Percentiles rank a stretch among this genome's conserved stretches.
phyloP scores from a whole-genome alignment of 1,140 invertebrate genomes.

The Drosophila kanapiae region DNA sequence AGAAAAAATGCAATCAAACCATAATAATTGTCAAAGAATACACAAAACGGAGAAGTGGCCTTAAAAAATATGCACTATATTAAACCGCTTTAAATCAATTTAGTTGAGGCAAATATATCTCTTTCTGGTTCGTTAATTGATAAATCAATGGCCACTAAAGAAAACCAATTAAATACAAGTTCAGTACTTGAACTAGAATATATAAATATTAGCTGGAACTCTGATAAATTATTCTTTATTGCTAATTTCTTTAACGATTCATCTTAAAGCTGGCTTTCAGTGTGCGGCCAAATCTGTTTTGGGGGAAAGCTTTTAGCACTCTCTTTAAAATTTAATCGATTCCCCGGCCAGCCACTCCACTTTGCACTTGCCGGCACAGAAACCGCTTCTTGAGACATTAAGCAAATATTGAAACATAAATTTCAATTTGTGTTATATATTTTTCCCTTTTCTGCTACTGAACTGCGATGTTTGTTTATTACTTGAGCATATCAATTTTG shows the following conservation, averaged over 20 bases:
- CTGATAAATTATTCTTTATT: too few relatives aligned
- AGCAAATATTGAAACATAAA: slow-evolving; percentile 46
- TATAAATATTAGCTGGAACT: background rate
- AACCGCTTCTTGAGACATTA: slow-evolving; percentile 33
- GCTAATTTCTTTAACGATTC: background rate
- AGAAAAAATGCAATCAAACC: slow-evolving; percentile 3
- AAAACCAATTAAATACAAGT: background rate
- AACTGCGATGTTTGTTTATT: slow-evolving; percentile 34
- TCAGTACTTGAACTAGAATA: too few relatives aligned
- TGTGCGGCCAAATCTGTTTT: background rate
- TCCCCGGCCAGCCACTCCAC: slow-evolving; percentile 8
- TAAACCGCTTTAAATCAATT: background rate
- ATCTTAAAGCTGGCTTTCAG: background rate
- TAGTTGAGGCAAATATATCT: background rate
- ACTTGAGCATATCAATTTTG: slow-evolving; percentile 53
- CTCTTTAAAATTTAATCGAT: slow-evolving; percentile 30
- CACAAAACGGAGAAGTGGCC: background rate
- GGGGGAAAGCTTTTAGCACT: slow-evolving; percentile 17
- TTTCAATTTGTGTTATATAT: slow-evolving; percentile 34
- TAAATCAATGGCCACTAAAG: too few relatives aligned
- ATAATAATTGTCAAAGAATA: background rate
- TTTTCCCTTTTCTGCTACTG: slow-evolving; percentile 3
- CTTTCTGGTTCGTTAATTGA: background rate
- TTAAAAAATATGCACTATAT: background rate
- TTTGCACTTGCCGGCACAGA: slow-evolving; percentile 7